These are phyloP conservation scores for Phoxinus dragarum DNA, from an alignment of 2,797 vertebrate species.

Conservation along the genomic window DNA sequence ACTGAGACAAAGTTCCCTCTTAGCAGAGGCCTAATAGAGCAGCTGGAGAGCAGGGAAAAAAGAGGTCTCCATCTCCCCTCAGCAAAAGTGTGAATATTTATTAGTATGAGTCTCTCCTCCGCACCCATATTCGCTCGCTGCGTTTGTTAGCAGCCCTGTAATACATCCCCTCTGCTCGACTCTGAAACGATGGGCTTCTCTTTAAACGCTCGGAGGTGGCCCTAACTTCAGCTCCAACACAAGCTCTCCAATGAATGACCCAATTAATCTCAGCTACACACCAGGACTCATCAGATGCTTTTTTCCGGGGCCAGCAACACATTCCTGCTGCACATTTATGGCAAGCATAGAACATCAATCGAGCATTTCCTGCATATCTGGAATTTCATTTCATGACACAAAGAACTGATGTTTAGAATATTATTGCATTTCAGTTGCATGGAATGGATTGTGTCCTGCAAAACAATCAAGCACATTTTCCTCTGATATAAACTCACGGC, in stretches of 20 bases:
- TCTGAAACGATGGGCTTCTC: slow-evolving; percentile 40
- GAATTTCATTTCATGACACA: background rate
- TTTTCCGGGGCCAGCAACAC: background rate
- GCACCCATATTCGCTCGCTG: slow-evolving; percentile 17
- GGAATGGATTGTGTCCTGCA: background rate
- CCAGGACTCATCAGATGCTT: slow-evolving; percentile 19
- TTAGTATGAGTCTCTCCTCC: slow-evolving; percentile 44
- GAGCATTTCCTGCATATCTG: background rate
- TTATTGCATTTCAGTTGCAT: background rate
- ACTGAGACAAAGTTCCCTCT: slow-evolving; percentile 56
- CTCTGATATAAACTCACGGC: background rate
- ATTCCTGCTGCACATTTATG: background rate
- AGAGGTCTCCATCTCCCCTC: slow-evolving; percentile 61
- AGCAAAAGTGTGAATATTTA: slow-evolving; percentile 64
- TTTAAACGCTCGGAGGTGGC: slow-evolving; percentile 31
- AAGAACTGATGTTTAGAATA: background rate
- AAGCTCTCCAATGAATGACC: slow-evolving; percentile 38
- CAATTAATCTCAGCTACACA: slow-evolving; percentile 51
- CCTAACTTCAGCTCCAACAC: slow-evolving; percentile 33
- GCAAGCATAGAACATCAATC: background rate
- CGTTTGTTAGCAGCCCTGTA: slow-evolving; percentile 58
- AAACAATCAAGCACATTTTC: background rate
- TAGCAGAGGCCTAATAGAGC: slow-evolving; percentile 57
- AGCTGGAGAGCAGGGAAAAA: slow-evolving; percentile 59
- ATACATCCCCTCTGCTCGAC: slow-evolving; percentile 51